Base-by-base conservation (phyloP, 2,797 vertebrate species). In the Serranus cabrilla region DNA sequence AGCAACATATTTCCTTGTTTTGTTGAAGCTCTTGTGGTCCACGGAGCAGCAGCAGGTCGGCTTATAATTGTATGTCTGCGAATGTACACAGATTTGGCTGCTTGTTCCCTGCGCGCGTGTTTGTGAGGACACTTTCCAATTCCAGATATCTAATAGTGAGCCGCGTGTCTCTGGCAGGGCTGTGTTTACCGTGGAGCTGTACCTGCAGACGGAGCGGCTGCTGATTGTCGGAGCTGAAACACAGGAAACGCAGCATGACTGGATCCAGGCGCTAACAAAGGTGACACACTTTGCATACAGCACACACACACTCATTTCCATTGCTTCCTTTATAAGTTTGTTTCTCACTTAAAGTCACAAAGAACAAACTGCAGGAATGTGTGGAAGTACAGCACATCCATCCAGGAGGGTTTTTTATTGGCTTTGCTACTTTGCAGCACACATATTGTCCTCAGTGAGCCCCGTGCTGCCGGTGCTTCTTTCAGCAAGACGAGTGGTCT, bases 181-280 rank as follows among this genome's bases (percentile, higher is more conserved):
- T 31, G 90, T 97, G 91, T 98, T 97, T 89, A 96, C 97, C 43
- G 96, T 97, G 92, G 98, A 99, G 94, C 95, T 98, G 86, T 98
- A 97, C 92, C 94, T 98, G 91, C 93, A 94, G 88, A 96, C 96
- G 18, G 97, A 98, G 87, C 95, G 95, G 69, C 90, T 93, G 50
- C 96, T 99, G 93, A 91, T 95, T 0, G 96, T 98, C 74, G 97
- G 97, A 69, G 94, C 95, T 0, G 96, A 98, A 92, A 96, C 96
- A 65, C 92, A 94, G 68, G 95, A 95, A 81, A 93, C 94, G 57
- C 97, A 97, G 81, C 95, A 90, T 70, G 97, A 97, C 94, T 99
- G 98, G 98, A 95, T 96, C 81, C 95, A 92, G 79, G 96, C 96
- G 9, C 95, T 99, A 81, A 94, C 95, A 76, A 98, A 99, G 98